Base-by-base conservation (phyloP, 2,113 vertebrate species). In the Psettodes erumei region DNA sequence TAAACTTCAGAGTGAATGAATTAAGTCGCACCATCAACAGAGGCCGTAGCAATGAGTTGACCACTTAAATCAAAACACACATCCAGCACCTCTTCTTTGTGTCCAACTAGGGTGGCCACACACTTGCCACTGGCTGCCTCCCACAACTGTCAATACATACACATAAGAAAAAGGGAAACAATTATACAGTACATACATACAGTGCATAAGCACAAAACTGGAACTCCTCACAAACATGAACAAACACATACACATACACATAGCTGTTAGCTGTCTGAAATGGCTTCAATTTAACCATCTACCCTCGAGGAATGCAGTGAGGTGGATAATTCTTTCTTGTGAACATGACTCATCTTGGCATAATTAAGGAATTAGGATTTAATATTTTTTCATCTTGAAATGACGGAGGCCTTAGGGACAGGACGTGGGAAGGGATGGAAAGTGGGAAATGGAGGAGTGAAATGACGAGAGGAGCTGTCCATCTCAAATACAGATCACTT, bases 51-150 rank as follows among this genome's bases (percentile, higher is more conserved):
- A 11, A 99, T 89, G 53, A 95, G 93, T 67, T 97, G 96, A 56
- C 98, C 96, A 0, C 94, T 92, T 54, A 93, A 96, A 91, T 98
- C 96, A 83, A 99, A 99, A 86, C 97, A 96, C 78, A 96, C 96
- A 30, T 99, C 97, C 63, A 99, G 43, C 75, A 99, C 91, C 89
- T 98, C 96, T 74, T 95, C 94, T 64, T 93, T 93, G 48, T 98
- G 97, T 59, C 95, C 97, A 4, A 81, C 91, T 5, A 98, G 87
- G 1, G 96, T 96, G 18, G 95, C 94, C 21, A 96, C 21, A 71
- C 94, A 95, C 43, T 93, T 91, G 37, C 96, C 96, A 73, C 81
- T 93, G 56, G 68, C 56, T n/a, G 95, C 89, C 33, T 96, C 90
- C 97, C 97, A 99, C 76, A 99, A 75, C 98, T 99, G 90, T 32